Percentiles rank a stretch among this genome's conserved stretches.
Evolutionary conservation across 2,797 vertebrate genomes (phyloP).

Genomic region (Semotilus atromaculatus): DNA sequence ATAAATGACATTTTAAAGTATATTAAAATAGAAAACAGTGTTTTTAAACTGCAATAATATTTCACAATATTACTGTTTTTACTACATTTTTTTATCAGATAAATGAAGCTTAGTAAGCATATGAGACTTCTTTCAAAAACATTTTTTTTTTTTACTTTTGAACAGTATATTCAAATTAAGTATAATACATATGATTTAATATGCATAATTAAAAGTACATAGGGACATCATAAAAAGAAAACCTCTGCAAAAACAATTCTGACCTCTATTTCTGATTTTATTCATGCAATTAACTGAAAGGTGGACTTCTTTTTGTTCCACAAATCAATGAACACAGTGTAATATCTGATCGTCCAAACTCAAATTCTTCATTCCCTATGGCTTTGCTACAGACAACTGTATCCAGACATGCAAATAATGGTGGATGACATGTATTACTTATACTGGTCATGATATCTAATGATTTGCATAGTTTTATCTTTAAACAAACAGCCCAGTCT

Average conservation of each 20-base stretch:
- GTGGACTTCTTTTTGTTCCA: neutral
- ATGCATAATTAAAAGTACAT: neutral
- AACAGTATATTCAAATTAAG: neutral
- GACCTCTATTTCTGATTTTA: neutral
- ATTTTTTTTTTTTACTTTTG: no score
- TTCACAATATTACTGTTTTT: neutral
- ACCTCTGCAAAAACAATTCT: neutral
- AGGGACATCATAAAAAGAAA: neutral
- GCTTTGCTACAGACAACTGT: neutral
- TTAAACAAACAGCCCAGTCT: neutral
- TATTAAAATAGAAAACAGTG: neutral
- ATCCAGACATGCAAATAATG: neutral
- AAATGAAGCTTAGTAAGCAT: neutral
- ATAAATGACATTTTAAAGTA: neutral
- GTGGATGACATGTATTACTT: conserved; percentile 10
- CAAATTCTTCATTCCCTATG: neutral
- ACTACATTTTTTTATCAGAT: neutral
- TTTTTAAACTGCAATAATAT: no score
- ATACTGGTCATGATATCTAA: neutral
- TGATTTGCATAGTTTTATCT: conserved; percentile 21
- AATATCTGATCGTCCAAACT: neutral
- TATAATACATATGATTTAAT: neutral
- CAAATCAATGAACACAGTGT: conserved; percentile 8
- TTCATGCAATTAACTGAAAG: neutral
- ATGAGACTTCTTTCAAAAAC: neutral